These are phyloP conservation scores for Kryptolebias marmoratus DNA, from an alignment of 2,113 vertebrate genomes.

Conservation along the genomic window DNA sequence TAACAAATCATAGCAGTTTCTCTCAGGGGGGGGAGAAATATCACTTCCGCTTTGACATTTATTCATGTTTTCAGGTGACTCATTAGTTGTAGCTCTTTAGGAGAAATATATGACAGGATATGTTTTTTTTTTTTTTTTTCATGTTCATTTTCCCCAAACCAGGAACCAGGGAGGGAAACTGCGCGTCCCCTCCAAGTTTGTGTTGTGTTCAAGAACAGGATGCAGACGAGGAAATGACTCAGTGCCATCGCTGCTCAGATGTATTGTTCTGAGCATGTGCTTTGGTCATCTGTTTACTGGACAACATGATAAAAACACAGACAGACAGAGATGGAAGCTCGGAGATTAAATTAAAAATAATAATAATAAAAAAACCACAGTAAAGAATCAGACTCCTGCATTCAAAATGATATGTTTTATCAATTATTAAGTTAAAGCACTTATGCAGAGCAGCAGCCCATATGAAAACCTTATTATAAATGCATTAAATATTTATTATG, in stretches of 20 bases:
- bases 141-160: conserved; percentile 24
- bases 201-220: conserved; percentile 69
- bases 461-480: too few species aligned
- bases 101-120: conserved; percentile 17
- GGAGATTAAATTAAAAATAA: neutral
- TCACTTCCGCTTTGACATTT: neutral
- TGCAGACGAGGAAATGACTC: conserved; percentile 70
- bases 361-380: neutral
- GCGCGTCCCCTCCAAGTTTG: conserved; percentile 43
- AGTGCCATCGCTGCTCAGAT: conserved; percentile 10
- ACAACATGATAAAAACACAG: conserved; percentile 19
- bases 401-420: too few species aligned
- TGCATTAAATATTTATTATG: too few species aligned
- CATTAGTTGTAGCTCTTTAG: conserved; percentile 1
- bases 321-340: neutral
- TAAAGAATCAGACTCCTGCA: neutral
- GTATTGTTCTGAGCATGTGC: conserved; percentile 61
- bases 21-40: neutral
- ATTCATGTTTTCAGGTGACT: neutral
- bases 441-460: too few species aligned
- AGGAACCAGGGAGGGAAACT: conserved; percentile 59
- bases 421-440: too few species aligned
- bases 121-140: conserved; percentile 39
- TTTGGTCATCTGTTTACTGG: conserved; percentile 23
- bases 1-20: neutral